Evolutionary conservation across 1,140 invertebrate genomes (phyloP).

Genomic region (Lysiphlebus fabarum): DNA sequence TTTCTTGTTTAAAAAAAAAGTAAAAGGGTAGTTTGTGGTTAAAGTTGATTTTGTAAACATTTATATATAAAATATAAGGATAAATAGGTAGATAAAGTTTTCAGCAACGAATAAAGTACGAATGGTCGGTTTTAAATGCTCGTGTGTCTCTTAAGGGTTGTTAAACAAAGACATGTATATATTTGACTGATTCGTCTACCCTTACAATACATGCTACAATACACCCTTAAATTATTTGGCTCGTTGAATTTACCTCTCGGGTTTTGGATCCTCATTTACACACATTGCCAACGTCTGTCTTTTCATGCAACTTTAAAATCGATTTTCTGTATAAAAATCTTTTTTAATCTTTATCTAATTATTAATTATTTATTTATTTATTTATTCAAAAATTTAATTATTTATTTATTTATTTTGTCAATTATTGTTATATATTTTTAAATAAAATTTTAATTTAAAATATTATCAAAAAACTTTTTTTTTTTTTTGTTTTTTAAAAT

Average conservation of each 20-base stretch:
- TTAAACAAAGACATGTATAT: not conserved
- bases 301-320: not conserved
- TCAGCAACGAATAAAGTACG: not conserved
- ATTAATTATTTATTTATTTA: too few relatives aligned
- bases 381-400: too few relatives aligned
- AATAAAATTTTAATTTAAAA: too few relatives aligned
- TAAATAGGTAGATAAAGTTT: not conserved
- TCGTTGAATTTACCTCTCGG: conserved; percentile 22
- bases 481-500: too few relatives aligned
- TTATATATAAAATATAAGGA: conserved; percentile 4
- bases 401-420: too few relatives aligned
- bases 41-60: conserved; percentile 6
- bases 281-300: not conserved
- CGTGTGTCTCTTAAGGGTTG: conserved; percentile 20
- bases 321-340: too few relatives aligned
- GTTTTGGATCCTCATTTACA: not conserved
- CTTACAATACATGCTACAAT: conserved; percentile 14
- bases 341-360: too few relatives aligned
- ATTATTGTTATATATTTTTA: too few relatives aligned
- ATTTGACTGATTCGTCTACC: not conserved
- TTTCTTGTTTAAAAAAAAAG: too few relatives aligned
- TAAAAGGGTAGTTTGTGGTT: not conserved
- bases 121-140: conserved; percentile 18
- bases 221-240: conserved; percentile 29
- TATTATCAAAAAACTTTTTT: too few relatives aligned